Evolutionary conservation across 2,797 vertebrate species (phyloP), one percentile per base, ranked within the genome.

Genomic region (Sebastes ruberrimus): DNA sequence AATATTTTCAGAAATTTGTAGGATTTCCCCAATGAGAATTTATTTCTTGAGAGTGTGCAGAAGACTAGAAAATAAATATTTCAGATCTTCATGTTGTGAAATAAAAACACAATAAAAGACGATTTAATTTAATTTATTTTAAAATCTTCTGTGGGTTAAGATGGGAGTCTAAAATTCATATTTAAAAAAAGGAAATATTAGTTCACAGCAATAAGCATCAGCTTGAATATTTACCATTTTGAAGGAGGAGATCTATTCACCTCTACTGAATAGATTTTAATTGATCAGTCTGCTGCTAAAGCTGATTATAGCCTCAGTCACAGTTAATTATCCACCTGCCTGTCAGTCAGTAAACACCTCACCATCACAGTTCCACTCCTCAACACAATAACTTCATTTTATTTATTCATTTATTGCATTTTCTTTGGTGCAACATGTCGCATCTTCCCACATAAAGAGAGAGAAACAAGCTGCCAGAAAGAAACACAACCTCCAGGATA

Each of bases 301-400:
- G 85, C 92, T 81, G 86, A 85, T 92, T 83, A 42, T 42, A 92
- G 20, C 60, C 13, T 46, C 42, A 10, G 62, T 70, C 73, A 16
- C 53, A 38, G 30, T 71, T 72, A 38, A 18, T 6, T 13, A 23
- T 70, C 60, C 73, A 76, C 63, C 80, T 61, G 64, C 1, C 53
- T 3, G 38, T 23, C 25, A 2, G 67, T 73, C 20, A 1, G 65
- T 30, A 1, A 78, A 71, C 84, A 11, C 0, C 23, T 42, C 68
- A 73, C 23, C 33, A 8, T 23, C 5, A 23, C 42, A 20, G 14
- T 2, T 35, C 20, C 3, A 4, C 25, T 4, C 27, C n/a, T 35
- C 14, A 3, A 11, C n/a, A 8, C 6, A 2, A 4, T 0, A 23
- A 18, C 35, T 42, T 33, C 20, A 4, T 20, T 49, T 30, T 2